Evolutionary conservation across 2,888 invertebrate genomes (phyloP).

Genomic region (Dione vanillae): DNA sequence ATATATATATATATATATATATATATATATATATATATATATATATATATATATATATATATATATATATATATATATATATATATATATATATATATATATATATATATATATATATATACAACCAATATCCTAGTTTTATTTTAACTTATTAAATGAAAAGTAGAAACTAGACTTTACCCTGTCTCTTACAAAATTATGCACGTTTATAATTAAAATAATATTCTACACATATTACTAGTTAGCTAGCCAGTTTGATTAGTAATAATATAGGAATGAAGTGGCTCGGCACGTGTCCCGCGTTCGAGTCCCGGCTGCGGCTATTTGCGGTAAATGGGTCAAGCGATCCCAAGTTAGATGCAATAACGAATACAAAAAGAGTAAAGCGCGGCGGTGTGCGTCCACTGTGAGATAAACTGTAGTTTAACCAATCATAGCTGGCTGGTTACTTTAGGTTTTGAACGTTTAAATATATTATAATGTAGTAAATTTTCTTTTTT

Average conservation of each 20-base stretch:
- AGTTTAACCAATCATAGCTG: slow-evolving; percentile 22
- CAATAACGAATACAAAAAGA: slow-evolving; percentile 84
- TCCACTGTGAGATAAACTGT: slow-evolving; percentile 45
- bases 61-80: no score
- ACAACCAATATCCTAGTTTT: no score
- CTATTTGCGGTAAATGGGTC: slow-evolving; percentile 82
- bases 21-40: no score
- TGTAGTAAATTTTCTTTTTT: background rate
- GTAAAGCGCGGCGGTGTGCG: slow-evolving; percentile 66
- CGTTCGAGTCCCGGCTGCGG: slow-evolving; percentile 68
- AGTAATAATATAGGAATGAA: slow-evolving; percentile 38
- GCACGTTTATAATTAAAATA: background rate
- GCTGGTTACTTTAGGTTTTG: background rate
- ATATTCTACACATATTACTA: background rate
- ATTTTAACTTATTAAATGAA: no score
- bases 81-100: no score
- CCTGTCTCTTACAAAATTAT: no score
- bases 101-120: no score
- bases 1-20: no score
- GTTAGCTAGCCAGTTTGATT: slow-evolving; percentile 7
- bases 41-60: no score
- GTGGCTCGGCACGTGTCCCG: slow-evolving; percentile 62
- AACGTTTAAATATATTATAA: background rate
- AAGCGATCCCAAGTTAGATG: slow-evolving; percentile 80
- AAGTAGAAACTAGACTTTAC: no score